phyloP scores from a whole-genome alignment of 2,888 invertebrate species.

The Drosophila mimica region DNA sequence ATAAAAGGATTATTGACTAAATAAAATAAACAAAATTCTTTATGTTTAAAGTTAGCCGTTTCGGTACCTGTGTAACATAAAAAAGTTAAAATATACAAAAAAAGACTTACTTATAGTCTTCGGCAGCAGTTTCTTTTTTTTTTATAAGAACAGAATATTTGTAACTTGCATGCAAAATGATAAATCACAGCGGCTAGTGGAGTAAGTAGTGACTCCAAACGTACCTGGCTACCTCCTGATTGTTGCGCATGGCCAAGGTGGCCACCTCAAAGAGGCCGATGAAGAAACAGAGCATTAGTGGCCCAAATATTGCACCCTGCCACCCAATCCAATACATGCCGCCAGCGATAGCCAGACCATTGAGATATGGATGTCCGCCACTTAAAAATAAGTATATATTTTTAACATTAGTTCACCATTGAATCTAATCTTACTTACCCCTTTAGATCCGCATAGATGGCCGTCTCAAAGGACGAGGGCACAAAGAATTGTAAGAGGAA shows the following conservation, averaged over 20 bases:
- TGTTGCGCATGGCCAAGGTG: conserved; percentile 87
- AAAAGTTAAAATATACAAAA: conserved; percentile 11
- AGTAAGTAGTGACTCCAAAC: conserved; percentile 15
- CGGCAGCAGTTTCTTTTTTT: conserved; percentile 35
- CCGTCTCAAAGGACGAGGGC: conserved; percentile 96
- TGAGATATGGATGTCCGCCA: conserved; percentile 97
- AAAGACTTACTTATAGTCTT: conserved; percentile 60
- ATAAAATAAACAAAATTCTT: neutral
- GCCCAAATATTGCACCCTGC: conserved; percentile 98
- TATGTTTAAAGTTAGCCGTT: neutral
- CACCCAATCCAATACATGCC: conserved; percentile 98
- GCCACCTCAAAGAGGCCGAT: conserved; percentile 96
- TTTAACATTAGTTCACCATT: neutral
- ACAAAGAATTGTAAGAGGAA: conserved; percentile 92
- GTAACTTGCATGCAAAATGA: conserved; percentile 59
- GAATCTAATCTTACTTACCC: conserved; percentile 87
- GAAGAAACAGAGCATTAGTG: conserved; percentile 96
- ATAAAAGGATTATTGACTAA: neutral
- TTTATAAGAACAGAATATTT: conserved; percentile 33
- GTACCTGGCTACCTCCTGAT: conserved; percentile 81
- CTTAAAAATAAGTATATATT: conserved; percentile 85
- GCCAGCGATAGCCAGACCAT: conserved; percentile 98
- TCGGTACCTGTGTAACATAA: neutral
- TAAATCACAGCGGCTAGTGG: neutral
- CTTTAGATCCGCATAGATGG: conserved; percentile 98